Conservation (phyloP, 1,140 invertebrate genomes). For the Anastatus disparis region DNA sequence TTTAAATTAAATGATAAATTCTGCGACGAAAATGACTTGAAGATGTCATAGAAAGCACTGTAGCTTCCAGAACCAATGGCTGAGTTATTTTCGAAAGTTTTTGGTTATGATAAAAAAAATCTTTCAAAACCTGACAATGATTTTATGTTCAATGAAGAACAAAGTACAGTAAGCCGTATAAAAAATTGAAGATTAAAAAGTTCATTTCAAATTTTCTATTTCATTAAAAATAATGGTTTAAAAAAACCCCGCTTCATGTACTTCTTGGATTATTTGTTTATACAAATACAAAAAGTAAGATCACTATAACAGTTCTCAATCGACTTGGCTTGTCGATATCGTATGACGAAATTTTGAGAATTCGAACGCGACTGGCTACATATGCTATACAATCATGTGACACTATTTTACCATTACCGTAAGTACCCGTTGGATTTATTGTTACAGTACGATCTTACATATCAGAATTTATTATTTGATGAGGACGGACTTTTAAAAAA, state of each 20-base stretch:
- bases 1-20: slow-evolving; percentile 9
- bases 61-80: background rate
- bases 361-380: background rate
- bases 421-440: background rate
- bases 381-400: slow-evolving; percentile 18
- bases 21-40: background rate
- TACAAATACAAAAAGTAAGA: slow-evolving; percentile 1
- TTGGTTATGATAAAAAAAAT: background rate
- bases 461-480: background rate
- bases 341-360: slow-evolving; percentile 11
- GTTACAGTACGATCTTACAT: background rate
- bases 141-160: background rate
- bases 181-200: background rate
- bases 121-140: background rate
- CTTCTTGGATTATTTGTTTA: background rate
- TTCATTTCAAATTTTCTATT: background rate
- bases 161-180: too few relatives aligned
- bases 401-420: slow-evolving; percentile 13
- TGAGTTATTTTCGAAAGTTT: background rate
- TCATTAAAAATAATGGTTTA: background rate
- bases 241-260: background rate
- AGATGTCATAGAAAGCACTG: background rate
- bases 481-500: slow-evolving; percentile 8
- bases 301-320: background rate
- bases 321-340: background rate